Conservation (phyloP, 2,797 vertebrate species). For the Chloroceryle inda region DNA sequence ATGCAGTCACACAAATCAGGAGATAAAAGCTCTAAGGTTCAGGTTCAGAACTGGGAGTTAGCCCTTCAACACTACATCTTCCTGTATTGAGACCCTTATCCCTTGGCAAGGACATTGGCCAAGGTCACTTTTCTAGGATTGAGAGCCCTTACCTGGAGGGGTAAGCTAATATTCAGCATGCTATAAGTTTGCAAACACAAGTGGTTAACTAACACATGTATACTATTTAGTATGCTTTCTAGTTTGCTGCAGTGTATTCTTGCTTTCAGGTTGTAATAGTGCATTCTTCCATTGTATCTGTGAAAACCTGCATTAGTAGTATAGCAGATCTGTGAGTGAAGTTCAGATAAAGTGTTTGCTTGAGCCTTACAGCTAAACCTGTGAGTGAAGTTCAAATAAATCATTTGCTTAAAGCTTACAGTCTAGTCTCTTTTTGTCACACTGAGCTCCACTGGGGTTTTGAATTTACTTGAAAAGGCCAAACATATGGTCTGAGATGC, state of each 20-base stretch:
- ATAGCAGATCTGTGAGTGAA: not conserved
- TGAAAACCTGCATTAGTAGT: not conserved
- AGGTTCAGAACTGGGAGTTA: too few relatives aligned
- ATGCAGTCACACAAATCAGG: too few relatives aligned
- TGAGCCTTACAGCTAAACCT: not conserved
- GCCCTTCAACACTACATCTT: too few relatives aligned
- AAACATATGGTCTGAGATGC: not conserved
- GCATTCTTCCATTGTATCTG: not conserved
- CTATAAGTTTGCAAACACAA: too few relatives aligned
- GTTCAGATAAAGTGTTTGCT: not conserved
- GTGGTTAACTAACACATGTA: not conserved
- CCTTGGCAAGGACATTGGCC: too few relatives aligned
- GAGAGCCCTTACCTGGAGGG: too few relatives aligned
- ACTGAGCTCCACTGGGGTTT: rapidly evolving
- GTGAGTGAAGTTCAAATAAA: not conserved
- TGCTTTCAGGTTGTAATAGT: not conserved
- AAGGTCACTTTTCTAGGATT: too few relatives aligned
- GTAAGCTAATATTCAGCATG: too few relatives aligned
- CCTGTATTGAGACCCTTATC: too few relatives aligned
- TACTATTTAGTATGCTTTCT: not conserved
- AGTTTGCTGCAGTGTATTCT: not conserved
- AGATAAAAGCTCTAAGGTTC: too few relatives aligned
- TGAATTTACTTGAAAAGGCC: not conserved
- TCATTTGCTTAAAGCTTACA: not conserved
- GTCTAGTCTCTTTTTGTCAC: not conserved